phyloP scores from a whole-genome alignment of 1,140 invertebrate species.

The Carposina sasakii region DNA sequence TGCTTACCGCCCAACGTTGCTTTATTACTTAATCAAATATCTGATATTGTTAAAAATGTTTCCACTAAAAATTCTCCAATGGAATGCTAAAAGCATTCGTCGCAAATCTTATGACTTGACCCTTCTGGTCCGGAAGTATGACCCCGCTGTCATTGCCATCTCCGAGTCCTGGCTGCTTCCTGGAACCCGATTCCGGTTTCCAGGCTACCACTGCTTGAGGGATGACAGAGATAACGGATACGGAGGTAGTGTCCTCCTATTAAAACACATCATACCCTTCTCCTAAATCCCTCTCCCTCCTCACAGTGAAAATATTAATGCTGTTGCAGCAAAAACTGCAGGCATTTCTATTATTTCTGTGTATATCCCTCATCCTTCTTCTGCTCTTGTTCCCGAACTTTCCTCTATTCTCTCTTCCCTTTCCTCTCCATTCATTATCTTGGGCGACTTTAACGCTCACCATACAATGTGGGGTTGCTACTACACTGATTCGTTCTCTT shows the following conservation, averaged over 20 bases:
- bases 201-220: not conserved
- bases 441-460: conserved; percentile 6
- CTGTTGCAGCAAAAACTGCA: conserved; percentile 1
- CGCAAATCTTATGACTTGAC: conserved; percentile 7
- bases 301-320: not conserved
- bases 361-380: conserved; percentile 7
- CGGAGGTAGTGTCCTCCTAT: not conserved
- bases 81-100: conserved; percentile 12
- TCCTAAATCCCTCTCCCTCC: not conserved
- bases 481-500: not conserved
- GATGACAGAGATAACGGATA: conserved; percentile 4
- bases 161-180: not conserved
- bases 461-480: not conserved
- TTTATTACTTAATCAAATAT: conserved; percentile 4
- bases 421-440: not conserved
- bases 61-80: conserved; percentile 10
- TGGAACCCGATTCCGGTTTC: not conserved
- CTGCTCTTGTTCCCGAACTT: not conserved
- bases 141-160: not conserved
- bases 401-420: not conserved
- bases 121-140: not conserved
- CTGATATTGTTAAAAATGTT: not conserved
- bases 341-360: conserved; percentile 10
- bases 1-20: conserved; percentile 17
- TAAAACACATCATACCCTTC: not conserved